Evolutionary conservation across 2,888 invertebrate genomes (phyloP).

Genomic region (Brachypalpus laphriformis): DNA sequence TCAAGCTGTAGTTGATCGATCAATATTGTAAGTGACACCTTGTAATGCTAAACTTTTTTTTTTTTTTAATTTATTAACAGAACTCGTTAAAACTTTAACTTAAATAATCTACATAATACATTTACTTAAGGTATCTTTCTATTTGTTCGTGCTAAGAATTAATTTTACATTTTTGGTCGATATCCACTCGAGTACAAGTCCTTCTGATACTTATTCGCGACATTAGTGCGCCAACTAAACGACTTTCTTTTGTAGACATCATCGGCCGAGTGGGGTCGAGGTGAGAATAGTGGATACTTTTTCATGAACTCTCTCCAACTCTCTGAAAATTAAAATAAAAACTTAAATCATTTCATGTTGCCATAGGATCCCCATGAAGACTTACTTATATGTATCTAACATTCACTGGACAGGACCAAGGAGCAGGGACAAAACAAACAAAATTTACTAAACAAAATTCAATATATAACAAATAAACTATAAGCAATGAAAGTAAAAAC

Average conservation of each 20-base stretch:
- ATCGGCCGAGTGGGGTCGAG: conserved; percentile 51
- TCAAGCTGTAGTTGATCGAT: too few species aligned
- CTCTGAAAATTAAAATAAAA: conserved; percentile 25
- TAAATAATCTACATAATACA: not conserved
- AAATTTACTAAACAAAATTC: conserved; percentile 23
- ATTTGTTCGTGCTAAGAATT: conserved; percentile 20
- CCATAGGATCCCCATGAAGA: not conserved
- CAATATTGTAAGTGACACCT: too few species aligned
- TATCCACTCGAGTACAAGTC: conserved; percentile 59
- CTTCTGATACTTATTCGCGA: conserved; percentile 40
- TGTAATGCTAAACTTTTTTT: not conserved
- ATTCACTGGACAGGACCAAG: conserved; percentile 47
- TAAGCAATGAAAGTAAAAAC: not conserved
- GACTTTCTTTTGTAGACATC: conserved; percentile 41
- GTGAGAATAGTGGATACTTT: conserved; percentile 16
- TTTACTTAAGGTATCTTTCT: not conserved
- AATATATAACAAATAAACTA: not conserved
- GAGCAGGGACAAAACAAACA: conserved; percentile 26
- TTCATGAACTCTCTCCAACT: conserved; percentile 59
- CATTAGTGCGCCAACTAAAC: conserved; percentile 58
- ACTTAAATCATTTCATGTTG: too few species aligned
- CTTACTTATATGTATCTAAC: conserved; percentile 16
- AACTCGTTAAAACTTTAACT: not conserved
- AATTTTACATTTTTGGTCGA: conserved; percentile 56
- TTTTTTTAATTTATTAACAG: not conserved